Conservation (phyloP, 2,797 vertebrate genomes). For the Zalophus californianus region DNA sequence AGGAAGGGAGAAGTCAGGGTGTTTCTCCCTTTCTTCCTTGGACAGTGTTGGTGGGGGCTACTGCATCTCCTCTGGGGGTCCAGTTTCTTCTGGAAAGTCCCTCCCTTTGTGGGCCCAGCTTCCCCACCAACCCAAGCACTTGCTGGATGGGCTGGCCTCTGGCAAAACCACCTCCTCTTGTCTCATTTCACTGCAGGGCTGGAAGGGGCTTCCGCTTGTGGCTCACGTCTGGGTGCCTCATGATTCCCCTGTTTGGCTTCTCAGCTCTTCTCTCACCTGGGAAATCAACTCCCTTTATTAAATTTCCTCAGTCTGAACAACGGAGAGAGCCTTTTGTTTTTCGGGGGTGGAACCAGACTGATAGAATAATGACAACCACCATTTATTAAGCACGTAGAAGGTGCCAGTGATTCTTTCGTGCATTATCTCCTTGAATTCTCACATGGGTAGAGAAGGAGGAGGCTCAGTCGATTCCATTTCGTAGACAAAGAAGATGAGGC, state of each 20-base stretch:
- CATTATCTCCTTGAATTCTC: neutral
- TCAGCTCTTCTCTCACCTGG: neutral
- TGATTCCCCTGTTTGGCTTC: rapidly evolving
- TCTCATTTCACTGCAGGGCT: neutral
- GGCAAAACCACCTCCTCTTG: neutral
- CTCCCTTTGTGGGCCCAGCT: neutral
- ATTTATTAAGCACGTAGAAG: neutral
- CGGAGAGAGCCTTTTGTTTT: neutral
- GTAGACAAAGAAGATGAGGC: neutral
- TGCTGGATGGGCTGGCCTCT: neutral
- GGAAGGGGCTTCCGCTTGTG: rapidly evolving
- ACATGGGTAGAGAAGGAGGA: neutral
- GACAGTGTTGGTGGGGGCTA: neutral
- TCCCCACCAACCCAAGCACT: neutral
- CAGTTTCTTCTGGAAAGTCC: neutral
- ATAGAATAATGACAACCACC: rapidly evolving
- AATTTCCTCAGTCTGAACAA: neutral
- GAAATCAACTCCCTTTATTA: neutral
- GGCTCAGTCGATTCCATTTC: neutral
- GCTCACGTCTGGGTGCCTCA: neutral
- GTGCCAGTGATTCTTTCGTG: neutral
- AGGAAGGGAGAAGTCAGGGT: neutral
- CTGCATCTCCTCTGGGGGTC: neutral
- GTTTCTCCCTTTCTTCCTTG: neutral
- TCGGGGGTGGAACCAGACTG: neutral